phyloP scores from a whole-genome alignment of 2,797 vertebrate species.

The Macropus fuliginosus region DNA sequence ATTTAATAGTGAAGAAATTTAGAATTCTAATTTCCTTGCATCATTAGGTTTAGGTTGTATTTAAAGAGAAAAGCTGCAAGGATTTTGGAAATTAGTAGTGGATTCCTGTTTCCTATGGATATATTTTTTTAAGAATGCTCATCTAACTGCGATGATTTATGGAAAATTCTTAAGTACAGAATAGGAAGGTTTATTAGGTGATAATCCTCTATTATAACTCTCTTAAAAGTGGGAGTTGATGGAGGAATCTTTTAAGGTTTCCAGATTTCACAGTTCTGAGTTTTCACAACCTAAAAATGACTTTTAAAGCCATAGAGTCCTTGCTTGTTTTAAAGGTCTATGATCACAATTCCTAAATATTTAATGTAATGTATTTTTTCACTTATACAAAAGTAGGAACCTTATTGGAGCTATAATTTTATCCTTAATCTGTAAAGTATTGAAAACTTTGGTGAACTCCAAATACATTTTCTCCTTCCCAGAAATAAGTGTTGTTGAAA shows the following conservation, averaged over 20 bases:
- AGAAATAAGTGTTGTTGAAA: conserved; percentile 62
- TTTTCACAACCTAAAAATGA: conserved; percentile 32
- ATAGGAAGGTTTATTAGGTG: background rate
- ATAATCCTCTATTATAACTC: background rate
- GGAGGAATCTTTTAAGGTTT: background rate
- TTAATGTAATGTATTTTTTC: conserved; percentile 49
- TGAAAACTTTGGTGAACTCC: conserved; percentile 9
- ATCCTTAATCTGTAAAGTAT: background rate
- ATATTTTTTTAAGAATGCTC: conserved; percentile 8
- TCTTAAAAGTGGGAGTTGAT: conserved; percentile 3
- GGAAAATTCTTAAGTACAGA: background rate
- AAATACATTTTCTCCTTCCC: background rate
- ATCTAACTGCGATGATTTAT: conserved; percentile 37
- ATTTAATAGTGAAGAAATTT: conserved; percentile 59
- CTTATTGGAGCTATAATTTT: background rate
- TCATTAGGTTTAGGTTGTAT: conserved; percentile 60
- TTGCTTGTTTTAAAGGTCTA: conserved; percentile 35
- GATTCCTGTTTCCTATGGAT: conserved; percentile 22
- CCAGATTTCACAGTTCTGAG: conserved; percentile 18
- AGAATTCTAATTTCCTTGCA: conserved; percentile 50
- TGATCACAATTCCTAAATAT: conserved; percentile 25
- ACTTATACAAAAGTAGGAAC: background rate
- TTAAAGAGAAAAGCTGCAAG: conserved; percentile 52
- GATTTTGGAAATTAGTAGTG: conserved; percentile 46
- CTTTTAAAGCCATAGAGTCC: conserved; percentile 9